phyloP scores from a whole-genome alignment of 2,797 vertebrate species.

The Okamejei kenojei region DNA sequence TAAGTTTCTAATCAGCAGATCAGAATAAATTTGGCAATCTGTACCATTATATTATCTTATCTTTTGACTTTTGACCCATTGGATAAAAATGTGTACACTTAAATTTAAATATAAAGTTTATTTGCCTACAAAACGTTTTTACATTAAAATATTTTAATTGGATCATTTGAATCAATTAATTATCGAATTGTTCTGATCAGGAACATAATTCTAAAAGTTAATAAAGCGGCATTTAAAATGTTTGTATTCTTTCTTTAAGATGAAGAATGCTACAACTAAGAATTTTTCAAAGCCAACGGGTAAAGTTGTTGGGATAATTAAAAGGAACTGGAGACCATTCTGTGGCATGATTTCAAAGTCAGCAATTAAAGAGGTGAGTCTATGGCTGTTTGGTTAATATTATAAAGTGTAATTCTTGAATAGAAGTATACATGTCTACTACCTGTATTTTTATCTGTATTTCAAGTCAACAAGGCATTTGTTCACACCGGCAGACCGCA shows the following conservation, averaged over 20 bases:
- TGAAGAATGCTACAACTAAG: conserved; percentile 57
- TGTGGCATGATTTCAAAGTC: conserved; percentile 90
- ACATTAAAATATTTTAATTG: background rate
- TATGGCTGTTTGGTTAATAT: background rate
- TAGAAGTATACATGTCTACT: conserved; percentile 19
- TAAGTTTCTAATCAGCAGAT: background rate
- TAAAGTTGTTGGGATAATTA: conserved; percentile 87
- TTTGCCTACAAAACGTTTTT: background rate
- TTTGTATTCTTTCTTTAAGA: conserved; percentile 50
- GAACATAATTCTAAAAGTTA: background rate
- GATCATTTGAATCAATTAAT: background rate
- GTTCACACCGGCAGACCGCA: conserved; percentile 88
- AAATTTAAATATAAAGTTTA: background rate
- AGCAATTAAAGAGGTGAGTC: conserved; percentile 78
- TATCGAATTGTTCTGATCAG: background rate
- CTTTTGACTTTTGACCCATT: background rate
- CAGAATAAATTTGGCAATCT: background rate
- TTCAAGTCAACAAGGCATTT: conserved; percentile 83
- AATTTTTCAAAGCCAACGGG: conserved; percentile 74
- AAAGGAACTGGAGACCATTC: conserved; percentile 89
- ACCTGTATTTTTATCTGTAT: conserved; percentile 32
- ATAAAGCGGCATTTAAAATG: background rate
- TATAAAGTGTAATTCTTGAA: conserved; percentile 14
- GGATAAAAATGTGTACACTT: background rate
- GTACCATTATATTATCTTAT: background rate